Percentiles rank a stretch among this genome's conserved stretches.
phyloP scores from a whole-genome alignment of 2,888 invertebrate species.

The Chymomyza caudatula region DNA sequence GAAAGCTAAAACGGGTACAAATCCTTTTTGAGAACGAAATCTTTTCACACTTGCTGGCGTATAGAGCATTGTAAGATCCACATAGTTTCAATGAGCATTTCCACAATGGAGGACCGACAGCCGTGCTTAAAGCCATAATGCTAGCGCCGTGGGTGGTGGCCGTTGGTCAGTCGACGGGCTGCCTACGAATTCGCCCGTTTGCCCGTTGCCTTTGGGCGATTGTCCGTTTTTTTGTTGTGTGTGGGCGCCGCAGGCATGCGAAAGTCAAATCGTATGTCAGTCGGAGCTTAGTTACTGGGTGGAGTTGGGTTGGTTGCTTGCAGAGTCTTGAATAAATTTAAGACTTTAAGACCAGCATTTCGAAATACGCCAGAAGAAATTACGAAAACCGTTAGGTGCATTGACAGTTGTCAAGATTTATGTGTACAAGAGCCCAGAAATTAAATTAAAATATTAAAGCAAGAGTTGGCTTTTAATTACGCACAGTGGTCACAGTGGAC shows the following conservation, averaged over 20 bases:
- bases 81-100: not conserved
- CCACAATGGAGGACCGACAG: not conserved
- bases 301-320: slow-evolving; percentile 9
- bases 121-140: not conserved
- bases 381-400: slow-evolving; percentile 20
- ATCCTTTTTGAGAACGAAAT: no score
- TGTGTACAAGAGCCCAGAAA: slow-evolving; percentile 41
- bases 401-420: slow-evolving; percentile 43
- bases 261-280: slow-evolving; percentile 57
- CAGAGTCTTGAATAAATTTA: slow-evolving; percentile 22
- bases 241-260: slow-evolving; percentile 50
- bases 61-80: not conserved
- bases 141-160: slow-evolving; percentile 58
- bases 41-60: not conserved
- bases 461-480: slow-evolving; percentile 61
- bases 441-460: slow-evolving; percentile 61
- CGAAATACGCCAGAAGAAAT: slow-evolving; percentile 58
- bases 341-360: slow-evolving; percentile 41
- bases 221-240: slow-evolving; percentile 14
- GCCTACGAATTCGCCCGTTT: not conserved
- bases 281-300: slow-evolving; percentile 30
- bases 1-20: no score
- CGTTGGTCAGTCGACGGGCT: slow-evolving; percentile 10
- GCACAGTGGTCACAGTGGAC: slow-evolving; percentile 38
- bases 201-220: not conserved